Conservation (phyloP, 2,797 vertebrate species). For the Gymnopithys bicolor region DNA sequence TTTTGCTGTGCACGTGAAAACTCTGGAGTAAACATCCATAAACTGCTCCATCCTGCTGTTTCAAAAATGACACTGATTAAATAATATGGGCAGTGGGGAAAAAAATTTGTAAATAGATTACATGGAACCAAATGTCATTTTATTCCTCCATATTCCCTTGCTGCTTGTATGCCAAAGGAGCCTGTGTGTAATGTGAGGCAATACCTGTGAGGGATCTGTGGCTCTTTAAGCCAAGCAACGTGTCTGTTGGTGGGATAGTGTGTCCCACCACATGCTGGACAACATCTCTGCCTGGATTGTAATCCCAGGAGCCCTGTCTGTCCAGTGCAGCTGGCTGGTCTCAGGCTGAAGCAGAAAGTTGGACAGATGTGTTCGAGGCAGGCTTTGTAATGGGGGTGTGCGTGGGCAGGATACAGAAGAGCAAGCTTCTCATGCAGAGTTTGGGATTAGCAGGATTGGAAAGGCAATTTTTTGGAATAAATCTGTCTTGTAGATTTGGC, state of each 20-base stretch:
- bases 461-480: background rate
- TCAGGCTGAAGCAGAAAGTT: background rate
- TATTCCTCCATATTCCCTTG: background rate
- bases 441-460: background rate
- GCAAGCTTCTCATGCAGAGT: background rate
- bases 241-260: background rate
- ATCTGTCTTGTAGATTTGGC: background rate
- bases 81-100: background rate
- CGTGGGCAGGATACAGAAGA: background rate
- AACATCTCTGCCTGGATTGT: background rate
- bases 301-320: background rate
- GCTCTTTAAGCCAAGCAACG: background rate
- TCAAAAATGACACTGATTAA: background rate
- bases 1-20: constrained; percentile 22
- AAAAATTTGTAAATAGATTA: background rate
- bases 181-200: accelerated
- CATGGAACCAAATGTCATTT: background rate
- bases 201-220: background rate
- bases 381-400: background rate
- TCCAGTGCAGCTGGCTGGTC: background rate
- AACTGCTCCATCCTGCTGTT: background rate
- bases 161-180: background rate
- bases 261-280: accelerated
- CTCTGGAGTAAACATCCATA: background rate
- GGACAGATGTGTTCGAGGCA: background rate